Evolutionary conservation across 2,888 invertebrate species (phyloP).

Genomic region (Eupithecia subfuscata): DNA sequence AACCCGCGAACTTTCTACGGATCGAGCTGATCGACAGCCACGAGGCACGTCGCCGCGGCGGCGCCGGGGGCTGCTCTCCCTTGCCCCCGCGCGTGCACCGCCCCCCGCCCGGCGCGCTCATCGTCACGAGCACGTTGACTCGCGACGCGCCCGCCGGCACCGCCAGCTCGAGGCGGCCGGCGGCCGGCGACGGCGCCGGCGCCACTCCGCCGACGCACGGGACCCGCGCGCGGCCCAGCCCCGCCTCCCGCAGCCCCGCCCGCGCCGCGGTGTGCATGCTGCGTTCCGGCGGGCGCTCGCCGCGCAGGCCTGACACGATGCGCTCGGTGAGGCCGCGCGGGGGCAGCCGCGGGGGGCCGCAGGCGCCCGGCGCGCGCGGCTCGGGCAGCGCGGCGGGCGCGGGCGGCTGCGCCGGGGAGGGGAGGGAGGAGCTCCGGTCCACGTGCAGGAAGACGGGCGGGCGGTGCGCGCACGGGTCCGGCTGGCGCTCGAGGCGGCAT

Average conservation of each 20-base stretch:
- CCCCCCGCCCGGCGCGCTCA: neutral
- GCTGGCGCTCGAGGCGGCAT: constrained; percentile 44
- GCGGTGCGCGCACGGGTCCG: constrained; percentile 62
- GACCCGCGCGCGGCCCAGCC: neutral
- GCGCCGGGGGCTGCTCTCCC: neutral
- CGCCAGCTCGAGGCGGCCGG: constrained; percentile 17
- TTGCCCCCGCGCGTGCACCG: neutral
- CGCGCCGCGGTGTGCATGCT: constrained; percentile 32
- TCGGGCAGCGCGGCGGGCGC: neutral
- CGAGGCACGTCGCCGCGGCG: neutral
- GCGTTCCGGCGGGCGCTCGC: constrained; percentile 21
- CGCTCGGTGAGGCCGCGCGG: constrained; percentile 32
- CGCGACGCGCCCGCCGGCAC: constrained; percentile 12
- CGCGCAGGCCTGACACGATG: constrained; percentile 44
- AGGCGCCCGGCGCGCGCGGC: neutral
- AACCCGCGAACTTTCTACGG: neutral
- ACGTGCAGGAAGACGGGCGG: constrained; percentile 58
- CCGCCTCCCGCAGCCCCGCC: neutral
- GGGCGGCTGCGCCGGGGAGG: neutral
- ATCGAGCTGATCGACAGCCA: neutral
- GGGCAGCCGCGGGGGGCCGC: neutral
- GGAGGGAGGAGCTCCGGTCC: constrained; percentile 47
- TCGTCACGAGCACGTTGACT: constrained; percentile 20
- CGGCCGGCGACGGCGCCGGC: constrained; percentile 28
- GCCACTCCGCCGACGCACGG: constrained; percentile 27